Evolutionary conservation across 2,888 invertebrate genomes (phyloP).

Genomic region (Lottia scabra): DNA sequence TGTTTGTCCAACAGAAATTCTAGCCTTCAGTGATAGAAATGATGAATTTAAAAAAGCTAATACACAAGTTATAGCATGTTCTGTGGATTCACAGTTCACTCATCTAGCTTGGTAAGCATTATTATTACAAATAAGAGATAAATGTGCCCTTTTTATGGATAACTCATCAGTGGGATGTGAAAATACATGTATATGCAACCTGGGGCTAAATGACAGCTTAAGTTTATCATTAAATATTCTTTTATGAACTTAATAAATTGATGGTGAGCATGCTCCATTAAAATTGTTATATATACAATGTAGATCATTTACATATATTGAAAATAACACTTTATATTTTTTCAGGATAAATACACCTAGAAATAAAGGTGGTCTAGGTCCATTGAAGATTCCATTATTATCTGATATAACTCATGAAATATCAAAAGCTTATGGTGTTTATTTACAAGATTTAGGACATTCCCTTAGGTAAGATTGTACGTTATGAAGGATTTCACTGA

Average conservation of each 20-base stretch:
- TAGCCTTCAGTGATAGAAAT: conserved; percentile 94
- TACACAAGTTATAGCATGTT: conserved; percentile 89
- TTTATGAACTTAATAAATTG: no score
- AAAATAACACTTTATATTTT: no score
- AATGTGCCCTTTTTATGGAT: background rate
- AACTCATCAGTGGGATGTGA: no score
- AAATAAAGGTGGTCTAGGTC: conserved; percentile 90
- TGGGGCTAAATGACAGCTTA: no score
- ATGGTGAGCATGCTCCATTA: no score
- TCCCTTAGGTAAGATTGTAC: conserved; percentile 76
- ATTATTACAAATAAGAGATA: background rate
- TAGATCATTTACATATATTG: no score
- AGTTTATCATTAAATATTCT: no score
- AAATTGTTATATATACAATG: no score
- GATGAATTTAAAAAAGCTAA: conserved; percentile 80
- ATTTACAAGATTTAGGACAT: conserved; percentile 90
- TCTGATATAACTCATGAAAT: conserved; percentile 92
- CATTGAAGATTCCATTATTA: conserved; percentile 88
- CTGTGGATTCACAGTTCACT: conserved; percentile 96
- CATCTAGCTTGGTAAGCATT: conserved; percentile 88
- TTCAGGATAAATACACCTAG: conserved; percentile 85
- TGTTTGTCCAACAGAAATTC: conserved; percentile 87
- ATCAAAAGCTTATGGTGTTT: conserved; percentile 93
- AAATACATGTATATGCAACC: no score
- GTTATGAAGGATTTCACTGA: no score